These are phyloP conservation scores for Heliconius hewitsoni DNA, from an alignment of 1,140 invertebrate genomes.

Conservation along the genomic window DNA sequence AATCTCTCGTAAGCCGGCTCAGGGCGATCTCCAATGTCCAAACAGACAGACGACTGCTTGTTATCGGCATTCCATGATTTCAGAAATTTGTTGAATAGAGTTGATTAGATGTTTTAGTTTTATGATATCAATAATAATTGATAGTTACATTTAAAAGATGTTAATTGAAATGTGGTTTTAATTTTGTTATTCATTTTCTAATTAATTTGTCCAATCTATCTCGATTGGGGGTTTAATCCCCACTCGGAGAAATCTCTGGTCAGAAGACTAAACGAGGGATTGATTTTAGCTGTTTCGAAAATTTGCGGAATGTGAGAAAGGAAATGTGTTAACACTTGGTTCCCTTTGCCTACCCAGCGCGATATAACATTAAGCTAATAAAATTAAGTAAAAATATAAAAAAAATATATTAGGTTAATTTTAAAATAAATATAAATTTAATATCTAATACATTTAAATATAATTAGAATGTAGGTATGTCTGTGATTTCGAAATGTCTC, in stretches of 20 bases:
- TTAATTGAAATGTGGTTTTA: too few relatives aligned
- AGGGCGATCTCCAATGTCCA: background rate
- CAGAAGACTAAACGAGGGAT: background rate
- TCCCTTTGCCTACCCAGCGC: background rate
- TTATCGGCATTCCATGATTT: background rate
- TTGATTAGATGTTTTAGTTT: background rate
- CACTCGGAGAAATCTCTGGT: too few relatives aligned
- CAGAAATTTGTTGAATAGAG: background rate
- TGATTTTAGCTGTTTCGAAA: background rate
- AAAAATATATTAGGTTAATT: too few relatives aligned
- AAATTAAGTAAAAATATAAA: background rate
- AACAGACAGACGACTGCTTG: conserved; percentile 9
- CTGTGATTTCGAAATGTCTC: too few relatives aligned
- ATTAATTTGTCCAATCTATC: too few relatives aligned
- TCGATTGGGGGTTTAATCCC: too few relatives aligned
- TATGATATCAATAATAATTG: background rate
- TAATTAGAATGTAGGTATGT: too few relatives aligned
- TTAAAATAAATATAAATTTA: too few relatives aligned
- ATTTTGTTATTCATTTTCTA: too few relatives aligned
- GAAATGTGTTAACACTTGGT: background rate
- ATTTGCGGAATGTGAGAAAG: background rate
- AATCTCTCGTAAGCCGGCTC: conserved; percentile 9
- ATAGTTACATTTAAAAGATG: too few relatives aligned
- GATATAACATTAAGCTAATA: background rate
- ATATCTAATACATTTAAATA: too few relatives aligned